Evolutionary conservation across 2,888 invertebrate genomes (phyloP), one percentile per base, ranked within the genome.

Genomic region (Candidula unifasciata): DNA sequence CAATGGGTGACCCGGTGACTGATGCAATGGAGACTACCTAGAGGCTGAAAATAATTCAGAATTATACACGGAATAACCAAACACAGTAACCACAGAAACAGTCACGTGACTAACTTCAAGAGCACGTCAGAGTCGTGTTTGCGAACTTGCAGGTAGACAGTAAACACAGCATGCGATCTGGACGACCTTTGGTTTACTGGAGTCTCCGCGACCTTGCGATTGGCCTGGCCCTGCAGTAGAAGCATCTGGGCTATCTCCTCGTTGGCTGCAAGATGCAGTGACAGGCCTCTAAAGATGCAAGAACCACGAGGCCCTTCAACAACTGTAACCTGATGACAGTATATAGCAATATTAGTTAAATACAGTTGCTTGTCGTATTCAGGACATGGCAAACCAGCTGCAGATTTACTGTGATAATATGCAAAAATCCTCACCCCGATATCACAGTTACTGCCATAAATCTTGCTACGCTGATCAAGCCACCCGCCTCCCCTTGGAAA

Each of bases 141-240:
- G 81, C 91, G 91, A n/a, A 89, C 85, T 0, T 90, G 88, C 73
- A 93, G 90, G 80, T 91, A 90, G 80, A 93, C 89, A 44, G 92
- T 92, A 87, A 93, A 91, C 24, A 93, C 92, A 35, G 92, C 92
- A 87, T 93, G 93, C 64, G 93, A 93, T 71, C 93, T 87, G 24
- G 93, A 93, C 21, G 93, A 93, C 83, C 92, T 86, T 81, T 92
- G 91, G 86, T 93, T 92, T 85, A 93, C 91, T 16, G 91, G 90
- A 21, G 93, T 93, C 71, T 92, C 93, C 24, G 92, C 92, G 10
- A 93, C 92, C 82, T 89, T 90, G 80, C 93, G 88, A 83, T 92
- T 92, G 30, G 91, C 90, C 76, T 92, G 91, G 82, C 92, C 91
- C 86, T 92, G 92, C 27, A 91, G 87, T 71, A 93, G 88, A 3